These are phyloP conservation scores for Panagrolaimus sp. DNA, from an alignment of 1,140 invertebrate genomes.

Conservation along the genomic window DNA sequence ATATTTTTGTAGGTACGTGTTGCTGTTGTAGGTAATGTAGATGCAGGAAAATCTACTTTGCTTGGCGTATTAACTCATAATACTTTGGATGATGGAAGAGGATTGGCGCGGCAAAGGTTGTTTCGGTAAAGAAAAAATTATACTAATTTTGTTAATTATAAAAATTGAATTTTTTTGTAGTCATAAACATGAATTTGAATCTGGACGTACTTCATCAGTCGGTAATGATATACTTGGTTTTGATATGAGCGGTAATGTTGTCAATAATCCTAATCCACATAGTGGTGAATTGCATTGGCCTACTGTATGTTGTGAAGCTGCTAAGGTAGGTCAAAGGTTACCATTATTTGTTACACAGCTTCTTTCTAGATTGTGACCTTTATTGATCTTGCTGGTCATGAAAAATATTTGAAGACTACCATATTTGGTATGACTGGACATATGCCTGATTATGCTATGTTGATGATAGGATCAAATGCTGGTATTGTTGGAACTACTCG, in stretches of 20 bases:
- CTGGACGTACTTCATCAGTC: slow-evolving; percentile 91
- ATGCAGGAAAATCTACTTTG: slow-evolving; percentile 95
- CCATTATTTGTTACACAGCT: neutral
- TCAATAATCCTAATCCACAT: slow-evolving; percentile 89
- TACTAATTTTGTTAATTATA: neutral
- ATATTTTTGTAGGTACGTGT: slow-evolving; percentile 66
- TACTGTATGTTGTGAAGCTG: slow-evolving; percentile 93
- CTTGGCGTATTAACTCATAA: slow-evolving; percentile 95
- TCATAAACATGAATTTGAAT: slow-evolving; percentile 98
- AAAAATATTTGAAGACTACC: slow-evolving; percentile 93
- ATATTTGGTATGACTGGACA: slow-evolving; percentile 97
- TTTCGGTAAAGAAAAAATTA: slow-evolving; percentile 74
- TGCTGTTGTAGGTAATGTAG: slow-evolving; percentile 98
- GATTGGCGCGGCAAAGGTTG: slow-evolving; percentile 76
- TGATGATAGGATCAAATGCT: slow-evolving; percentile 77
- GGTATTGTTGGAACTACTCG: slow-evolving; percentile 94
- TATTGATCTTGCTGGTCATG: slow-evolving; percentile 96
- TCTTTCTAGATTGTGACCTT: slow-evolving; percentile 70
- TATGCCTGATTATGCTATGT: slow-evolving; percentile 96
- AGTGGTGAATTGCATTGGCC: slow-evolving; percentile 90
- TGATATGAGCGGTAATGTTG: slow-evolving; percentile 69
- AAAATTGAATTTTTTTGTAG: slow-evolving; percentile 59
- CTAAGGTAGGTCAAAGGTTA: slow-evolving; percentile 72
- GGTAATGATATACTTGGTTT: slow-evolving; percentile 91
- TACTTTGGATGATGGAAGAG: slow-evolving; percentile 93